Conservation (phyloP, 2,113 vertebrate species). For the Mystacornis crossleyi region DNA sequence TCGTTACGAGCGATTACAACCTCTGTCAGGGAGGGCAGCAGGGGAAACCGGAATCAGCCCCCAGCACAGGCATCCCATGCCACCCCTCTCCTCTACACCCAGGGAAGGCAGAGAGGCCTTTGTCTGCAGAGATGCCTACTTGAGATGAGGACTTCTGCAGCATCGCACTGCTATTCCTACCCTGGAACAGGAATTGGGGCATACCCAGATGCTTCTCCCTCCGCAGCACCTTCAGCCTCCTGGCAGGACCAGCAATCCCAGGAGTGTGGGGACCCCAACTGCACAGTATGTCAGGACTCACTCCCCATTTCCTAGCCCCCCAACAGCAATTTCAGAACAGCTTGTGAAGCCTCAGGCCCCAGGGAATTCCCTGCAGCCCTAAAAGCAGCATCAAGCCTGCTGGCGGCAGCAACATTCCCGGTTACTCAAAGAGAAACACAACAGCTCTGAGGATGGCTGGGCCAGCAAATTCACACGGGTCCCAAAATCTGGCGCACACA, state of each 20-base stretch:
- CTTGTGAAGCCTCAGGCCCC: background rate
- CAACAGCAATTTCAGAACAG: background rate
- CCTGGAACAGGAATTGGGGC: background rate
- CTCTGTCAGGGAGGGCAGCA: fast-evolving
- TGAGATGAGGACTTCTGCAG: background rate
- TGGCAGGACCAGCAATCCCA: background rate
- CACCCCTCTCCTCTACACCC: background rate
- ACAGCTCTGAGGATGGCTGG: background rate
- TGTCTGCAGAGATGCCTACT: fast-evolving
- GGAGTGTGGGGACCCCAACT: background rate
- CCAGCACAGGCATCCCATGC: fast-evolving
- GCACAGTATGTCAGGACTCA: fast-evolving
- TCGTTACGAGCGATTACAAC: background rate
- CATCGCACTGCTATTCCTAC: fast-evolving
- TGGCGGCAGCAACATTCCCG: background rate
- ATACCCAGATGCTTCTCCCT: background rate
- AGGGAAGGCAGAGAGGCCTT: background rate
- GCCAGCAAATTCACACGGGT: conserved; percentile 58
- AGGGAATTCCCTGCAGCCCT: background rate
- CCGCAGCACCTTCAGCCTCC: background rate
- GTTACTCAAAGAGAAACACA: background rate
- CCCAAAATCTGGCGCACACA: conserved; percentile 12
- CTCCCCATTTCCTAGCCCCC: background rate
- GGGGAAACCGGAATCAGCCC: background rate
- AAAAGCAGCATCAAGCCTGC: background rate